These are phyloP conservation scores for Acholoe squamosa DNA, from an alignment of 2,888 invertebrate species.

Conservation along the genomic window DNA sequence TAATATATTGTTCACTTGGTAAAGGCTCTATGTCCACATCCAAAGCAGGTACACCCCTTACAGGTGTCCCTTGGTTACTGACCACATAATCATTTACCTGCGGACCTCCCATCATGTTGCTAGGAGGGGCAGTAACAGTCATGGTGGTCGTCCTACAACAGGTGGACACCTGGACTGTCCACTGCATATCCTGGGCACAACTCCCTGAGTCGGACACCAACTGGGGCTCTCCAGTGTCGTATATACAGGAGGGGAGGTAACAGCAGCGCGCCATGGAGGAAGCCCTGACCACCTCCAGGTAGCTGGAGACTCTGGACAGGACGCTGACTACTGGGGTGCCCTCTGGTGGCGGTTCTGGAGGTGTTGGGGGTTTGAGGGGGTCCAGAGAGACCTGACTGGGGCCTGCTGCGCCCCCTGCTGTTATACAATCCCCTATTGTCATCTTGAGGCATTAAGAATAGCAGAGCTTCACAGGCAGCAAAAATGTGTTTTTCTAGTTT, in stretches of 20 bases:
- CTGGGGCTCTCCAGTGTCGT: constrained; percentile 1
- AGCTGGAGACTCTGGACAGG: background rate
- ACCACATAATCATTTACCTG: constrained; percentile 18
- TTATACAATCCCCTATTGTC: background rate
- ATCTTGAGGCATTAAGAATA: no score
- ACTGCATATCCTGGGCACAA: background rate
- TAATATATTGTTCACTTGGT: background rate
- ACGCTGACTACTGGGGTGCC: constrained; percentile 22
- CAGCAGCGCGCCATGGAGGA: background rate
- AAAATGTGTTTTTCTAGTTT: no score
- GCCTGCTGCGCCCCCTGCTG: background rate
- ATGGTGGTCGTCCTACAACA: constrained; percentile 51
- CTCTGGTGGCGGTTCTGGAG: constrained; percentile 25
- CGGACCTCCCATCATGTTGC: background rate
- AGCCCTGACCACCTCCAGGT: background rate
- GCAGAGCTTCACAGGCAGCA: no score
- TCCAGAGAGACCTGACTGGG: constrained; percentile 48
- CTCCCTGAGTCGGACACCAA: background rate
- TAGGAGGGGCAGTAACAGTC: background rate
- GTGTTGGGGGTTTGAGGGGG: constrained; percentile 42
- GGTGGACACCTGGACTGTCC: constrained; percentile 53
- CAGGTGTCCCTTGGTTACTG: background rate
- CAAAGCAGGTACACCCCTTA: background rate
- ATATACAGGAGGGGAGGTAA: constrained; percentile 15
- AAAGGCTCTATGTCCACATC: background rate